Conservation (phyloP, 2,113 vertebrate species). For the Brachirus orientalis region DNA sequence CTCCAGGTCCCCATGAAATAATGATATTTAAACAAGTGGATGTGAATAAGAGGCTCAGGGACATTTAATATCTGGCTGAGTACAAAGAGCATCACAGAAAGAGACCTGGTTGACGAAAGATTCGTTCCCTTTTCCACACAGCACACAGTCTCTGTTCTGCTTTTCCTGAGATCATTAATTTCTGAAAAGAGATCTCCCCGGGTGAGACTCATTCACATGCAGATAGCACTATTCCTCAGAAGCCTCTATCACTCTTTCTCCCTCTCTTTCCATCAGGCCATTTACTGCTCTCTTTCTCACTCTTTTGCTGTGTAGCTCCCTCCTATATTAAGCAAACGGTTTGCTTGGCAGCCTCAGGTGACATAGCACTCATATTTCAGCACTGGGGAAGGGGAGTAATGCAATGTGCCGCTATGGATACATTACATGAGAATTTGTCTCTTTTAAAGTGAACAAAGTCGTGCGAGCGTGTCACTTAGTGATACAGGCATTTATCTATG, state of each 20-base stretch:
- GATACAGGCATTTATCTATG: constrained; percentile 71
- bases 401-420: constrained; percentile 74
- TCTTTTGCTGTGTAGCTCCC: constrained; percentile 57
- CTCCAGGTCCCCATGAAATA: constrained; percentile 59
- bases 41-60: constrained; percentile 52
- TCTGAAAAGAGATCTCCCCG: constrained; percentile 81
- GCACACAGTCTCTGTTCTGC: constrained; percentile 69
- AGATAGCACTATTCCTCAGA: constrained; percentile 75
- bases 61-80: constrained; percentile 78
- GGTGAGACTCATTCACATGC: constrained; percentile 83
- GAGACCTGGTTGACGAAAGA: constrained; percentile 57
- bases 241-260: constrained; percentile 69
- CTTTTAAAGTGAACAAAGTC: constrained; percentile 74
- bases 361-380: constrained; percentile 82
- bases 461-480: constrained; percentile 67
- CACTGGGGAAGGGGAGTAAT: constrained; percentile 69
- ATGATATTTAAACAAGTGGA: constrained; percentile 74
- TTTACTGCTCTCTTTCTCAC: constrained; percentile 64
- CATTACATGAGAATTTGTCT: constrained; percentile 82
- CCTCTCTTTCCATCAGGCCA: constrained; percentile 63
- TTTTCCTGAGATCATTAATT: constrained; percentile 84
- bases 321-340: constrained; percentile 74
- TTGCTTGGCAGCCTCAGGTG: constrained; percentile 80
- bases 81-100: constrained; percentile 73
- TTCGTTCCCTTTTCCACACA: constrained; percentile 50